These are phyloP conservation scores for Arctia plantaginis DNA, from an alignment of 2,888 invertebrate species.

Conservation along the genomic window DNA sequence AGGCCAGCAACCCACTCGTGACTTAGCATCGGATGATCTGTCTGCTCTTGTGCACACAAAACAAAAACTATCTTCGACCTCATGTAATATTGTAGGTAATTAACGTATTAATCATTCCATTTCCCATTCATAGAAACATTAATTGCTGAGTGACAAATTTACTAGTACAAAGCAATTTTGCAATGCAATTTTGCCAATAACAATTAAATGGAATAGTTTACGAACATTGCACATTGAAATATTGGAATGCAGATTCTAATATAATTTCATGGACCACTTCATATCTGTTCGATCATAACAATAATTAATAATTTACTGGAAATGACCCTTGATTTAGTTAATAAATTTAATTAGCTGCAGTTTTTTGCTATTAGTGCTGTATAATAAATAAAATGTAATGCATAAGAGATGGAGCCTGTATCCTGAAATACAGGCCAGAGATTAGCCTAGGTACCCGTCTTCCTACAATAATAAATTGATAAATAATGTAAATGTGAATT, in stretches of 20 bases:
- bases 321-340: not conserved
- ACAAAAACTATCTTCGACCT: not conserved
- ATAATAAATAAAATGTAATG: too few relatives aligned
- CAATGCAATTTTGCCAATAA: slow-evolving; percentile 15
- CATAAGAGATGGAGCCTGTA: too few relatives aligned
- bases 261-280: slow-evolving; percentile 70
- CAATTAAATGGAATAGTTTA: slow-evolving; percentile 60
- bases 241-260: slow-evolving; percentile 66
- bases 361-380: too few relatives aligned
- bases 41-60: not conserved
- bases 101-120: not conserved
- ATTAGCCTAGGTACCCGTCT: too few relatives aligned
- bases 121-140: not conserved
- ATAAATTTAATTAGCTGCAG: not conserved
- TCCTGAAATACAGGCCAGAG: too few relatives aligned
- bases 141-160: not conserved
- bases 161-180: not conserved
- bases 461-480: too few relatives aligned
- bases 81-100: not conserved
- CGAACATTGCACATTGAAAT: slow-evolving; percentile 60
- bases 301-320: slow-evolving; percentile 47
- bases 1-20: too few relatives aligned
- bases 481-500: too few relatives aligned
- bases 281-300: slow-evolving; percentile 60
- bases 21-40: too few relatives aligned